Evolutionary conservation across 30 jellyfish, hydroid and myxozoan genomes (phyloP).

Genomic region (Clytia hemisphaerica): DNA sequence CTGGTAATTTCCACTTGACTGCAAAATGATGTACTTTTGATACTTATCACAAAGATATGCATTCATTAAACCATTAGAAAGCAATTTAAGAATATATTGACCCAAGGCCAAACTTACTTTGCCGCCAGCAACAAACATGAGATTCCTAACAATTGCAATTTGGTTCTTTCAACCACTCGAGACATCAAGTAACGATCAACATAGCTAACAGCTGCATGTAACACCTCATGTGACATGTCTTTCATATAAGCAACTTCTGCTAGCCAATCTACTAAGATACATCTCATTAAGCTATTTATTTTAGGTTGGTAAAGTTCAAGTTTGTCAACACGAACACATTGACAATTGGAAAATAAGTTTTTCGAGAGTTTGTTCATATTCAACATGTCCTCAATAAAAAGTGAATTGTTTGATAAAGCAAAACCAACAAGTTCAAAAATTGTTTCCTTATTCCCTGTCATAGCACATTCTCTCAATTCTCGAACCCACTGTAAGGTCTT

Average conservation of each 20-base stretch:
- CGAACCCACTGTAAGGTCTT: constrained; percentile 39
- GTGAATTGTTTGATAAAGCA: background rate
- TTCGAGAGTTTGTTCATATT: constrained; percentile 2
- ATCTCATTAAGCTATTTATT: constrained; percentile 40
- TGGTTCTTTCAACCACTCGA: constrained; percentile 62
- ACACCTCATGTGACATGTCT: constrained; percentile 71
- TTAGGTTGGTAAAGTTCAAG: constrained; percentile 25
- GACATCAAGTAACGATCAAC: constrained; percentile 62
- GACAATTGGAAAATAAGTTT: constrained; percentile 4
- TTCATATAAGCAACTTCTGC: constrained; percentile 91
- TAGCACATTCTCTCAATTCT: constrained; percentile 45
- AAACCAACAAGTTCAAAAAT: constrained; percentile 8
- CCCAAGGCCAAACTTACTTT: constrained; percentile 34
- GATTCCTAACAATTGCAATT: constrained; percentile 78
- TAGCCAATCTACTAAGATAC: constrained; percentile 89
- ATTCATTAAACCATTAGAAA: too few species aligned
- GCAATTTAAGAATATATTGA: background rate
- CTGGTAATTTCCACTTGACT: too few species aligned
- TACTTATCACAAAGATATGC: too few species aligned
- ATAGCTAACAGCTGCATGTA: constrained; percentile 84
- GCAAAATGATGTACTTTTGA: too few species aligned
- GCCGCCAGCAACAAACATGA: constrained; percentile 50
- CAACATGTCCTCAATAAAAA: too few species aligned
- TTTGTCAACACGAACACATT: constrained; percentile 4
- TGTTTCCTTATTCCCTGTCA: constrained; percentile 49